These are phyloP conservation scores for Erpobdella octoculata DNA, from an alignment of 2,888 invertebrate genomes.

Conservation along the genomic window DNA sequence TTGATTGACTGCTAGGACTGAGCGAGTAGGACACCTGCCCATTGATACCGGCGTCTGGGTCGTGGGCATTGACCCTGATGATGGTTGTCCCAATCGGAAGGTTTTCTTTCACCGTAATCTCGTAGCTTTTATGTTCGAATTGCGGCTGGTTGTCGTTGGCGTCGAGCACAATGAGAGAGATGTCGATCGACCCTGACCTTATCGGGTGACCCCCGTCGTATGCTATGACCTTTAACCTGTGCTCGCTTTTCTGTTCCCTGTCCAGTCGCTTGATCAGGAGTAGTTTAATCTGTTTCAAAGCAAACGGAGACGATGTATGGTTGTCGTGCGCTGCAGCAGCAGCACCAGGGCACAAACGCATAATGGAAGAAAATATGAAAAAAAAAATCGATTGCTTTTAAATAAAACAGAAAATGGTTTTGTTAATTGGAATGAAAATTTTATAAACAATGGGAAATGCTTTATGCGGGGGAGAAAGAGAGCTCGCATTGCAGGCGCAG, in stretches of 20 bases:
- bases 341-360: too few relatives aligned
- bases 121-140: constrained; percentile 32
- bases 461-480: too few relatives aligned
- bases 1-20: constrained; percentile 29
- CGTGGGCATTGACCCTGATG: constrained; percentile 35
- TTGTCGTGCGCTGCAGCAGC: too few relatives aligned
- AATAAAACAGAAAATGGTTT: too few relatives aligned
- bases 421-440: too few relatives aligned
- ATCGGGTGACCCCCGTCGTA: constrained; percentile 36
- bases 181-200: constrained; percentile 33
- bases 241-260: constrained; percentile 35
- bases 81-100: constrained; percentile 29
- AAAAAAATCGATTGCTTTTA: too few relatives aligned
- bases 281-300: constrained; percentile 26
- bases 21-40: constrained; percentile 37
- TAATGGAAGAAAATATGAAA: too few relatives aligned
- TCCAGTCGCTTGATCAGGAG: constrained; percentile 36
- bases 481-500: too few relatives aligned
- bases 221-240: constrained; percentile 35
- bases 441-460: too few relatives aligned
- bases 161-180: constrained; percentile 31
- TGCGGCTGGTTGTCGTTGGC: constrained; percentile 35
- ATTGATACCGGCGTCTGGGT: constrained; percentile 36
- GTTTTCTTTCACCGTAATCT: constrained; percentile 33
- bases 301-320: not conserved